Percentiles rank a stretch among this genome's conserved stretches.
Evolutionary conservation across 2,888 invertebrate species (phyloP).

Genomic region (Dyspetes luteomarginatus): DNA sequence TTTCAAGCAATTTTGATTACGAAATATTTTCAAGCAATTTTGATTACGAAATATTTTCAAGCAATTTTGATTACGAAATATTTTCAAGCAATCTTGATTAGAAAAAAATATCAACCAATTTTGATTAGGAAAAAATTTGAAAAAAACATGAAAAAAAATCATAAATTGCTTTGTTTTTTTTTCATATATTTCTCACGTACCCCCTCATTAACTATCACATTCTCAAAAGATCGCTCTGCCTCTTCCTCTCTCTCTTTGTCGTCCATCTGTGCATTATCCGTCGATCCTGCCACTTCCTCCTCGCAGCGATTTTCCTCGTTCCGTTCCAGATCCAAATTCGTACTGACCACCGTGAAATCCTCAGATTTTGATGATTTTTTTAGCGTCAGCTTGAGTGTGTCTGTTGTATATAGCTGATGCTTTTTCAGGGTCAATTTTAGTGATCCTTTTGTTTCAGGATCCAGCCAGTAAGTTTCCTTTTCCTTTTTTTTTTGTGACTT

Average conservation of each 20-base stretch:
- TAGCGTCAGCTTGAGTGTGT: slow-evolving; percentile 77
- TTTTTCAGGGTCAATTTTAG: slow-evolving; percentile 80
- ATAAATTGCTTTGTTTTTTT: no score
- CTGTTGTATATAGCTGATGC: slow-evolving; percentile 68
- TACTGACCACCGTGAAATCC: slow-evolving; percentile 79
- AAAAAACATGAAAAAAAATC: background rate
- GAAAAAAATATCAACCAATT: no score
- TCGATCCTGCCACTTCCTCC: slow-evolving; percentile 74
- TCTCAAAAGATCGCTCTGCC: slow-evolving; percentile 76
- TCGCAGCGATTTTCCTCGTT: slow-evolving; percentile 63
- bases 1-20: no score
- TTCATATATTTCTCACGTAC: slow-evolving; percentile 68
- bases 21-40: no score
- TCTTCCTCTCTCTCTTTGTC: slow-evolving; percentile 74
- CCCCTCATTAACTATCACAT: slow-evolving; percentile 80
- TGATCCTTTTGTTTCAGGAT: slow-evolving; percentile 77
- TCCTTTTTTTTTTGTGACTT: slow-evolving; percentile 72
- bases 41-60: no score
- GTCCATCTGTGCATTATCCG: slow-evolving; percentile 77
- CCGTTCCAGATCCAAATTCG: slow-evolving; percentile 70
- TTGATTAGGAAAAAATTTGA: no score
- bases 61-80: no score
- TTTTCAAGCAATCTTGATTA: no score
- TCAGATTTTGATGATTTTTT: slow-evolving; percentile 79
- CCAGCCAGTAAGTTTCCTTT: slow-evolving; percentile 77